These are phyloP conservation scores for Macquaria australasica DNA, from an alignment of 2,113 vertebrate genomes.

Conservation along the genomic window DNA sequence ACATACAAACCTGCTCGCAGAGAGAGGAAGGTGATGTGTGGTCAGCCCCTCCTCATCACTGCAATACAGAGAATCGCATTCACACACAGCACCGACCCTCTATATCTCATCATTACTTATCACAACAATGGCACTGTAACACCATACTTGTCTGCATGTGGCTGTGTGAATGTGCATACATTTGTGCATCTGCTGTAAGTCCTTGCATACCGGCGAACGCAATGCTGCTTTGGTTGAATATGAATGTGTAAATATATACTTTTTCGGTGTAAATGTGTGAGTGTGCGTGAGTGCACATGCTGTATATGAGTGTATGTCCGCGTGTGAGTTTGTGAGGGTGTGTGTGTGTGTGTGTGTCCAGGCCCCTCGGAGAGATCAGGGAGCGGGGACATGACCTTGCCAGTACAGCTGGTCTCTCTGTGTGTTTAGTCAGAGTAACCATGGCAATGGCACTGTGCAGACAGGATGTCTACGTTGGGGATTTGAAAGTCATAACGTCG, in stretches of 20 bases:
- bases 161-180: neutral
- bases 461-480: constrained; percentile 76
- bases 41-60: constrained; percentile 70
- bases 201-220: no score
- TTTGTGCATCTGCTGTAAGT: neutral
- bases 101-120: constrained; percentile 74
- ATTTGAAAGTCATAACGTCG: constrained; percentile 79
- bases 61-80: constrained; percentile 79
- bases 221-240: neutral
- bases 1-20: constrained; percentile 64
- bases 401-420: constrained; percentile 73
- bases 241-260: neutral
- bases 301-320: neutral
- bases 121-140: constrained; percentile 73
- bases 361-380: constrained; percentile 60
- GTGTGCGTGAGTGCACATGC: neutral
- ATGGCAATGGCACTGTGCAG: constrained; percentile 69
- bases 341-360: constrained; percentile 41
- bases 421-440: constrained; percentile 76
- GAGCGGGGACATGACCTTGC: constrained; percentile 77
- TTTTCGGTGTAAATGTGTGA: constrained; percentile 5
- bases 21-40: constrained; percentile 77
- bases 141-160: constrained; percentile 30
- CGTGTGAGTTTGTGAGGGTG: neutral
- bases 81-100: constrained; percentile 50